Percentiles rank a stretch among this genome's conserved stretches.
These are phyloP conservation scores for Fistularia tabacaria DNA, from an alignment of 2,797 vertebrate genomes.

Conservation along the genomic window DNA sequence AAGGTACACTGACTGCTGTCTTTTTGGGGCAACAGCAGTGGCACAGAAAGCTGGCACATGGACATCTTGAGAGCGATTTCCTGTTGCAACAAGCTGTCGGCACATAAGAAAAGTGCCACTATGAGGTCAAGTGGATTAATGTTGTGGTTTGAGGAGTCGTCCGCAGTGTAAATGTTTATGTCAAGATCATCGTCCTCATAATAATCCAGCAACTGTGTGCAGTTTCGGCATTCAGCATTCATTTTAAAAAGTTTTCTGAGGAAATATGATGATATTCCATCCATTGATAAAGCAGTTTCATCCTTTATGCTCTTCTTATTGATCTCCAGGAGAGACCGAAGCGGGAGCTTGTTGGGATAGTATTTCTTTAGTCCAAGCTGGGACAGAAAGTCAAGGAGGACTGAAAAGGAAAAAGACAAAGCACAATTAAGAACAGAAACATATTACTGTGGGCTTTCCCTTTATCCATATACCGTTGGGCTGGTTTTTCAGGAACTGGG, in stretches of 20 bases:
- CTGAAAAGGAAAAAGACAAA: conserved; percentile 16
- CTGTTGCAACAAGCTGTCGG: conserved; percentile 72
- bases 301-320: conserved; percentile 12
- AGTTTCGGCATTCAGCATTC: conserved; percentile 35
- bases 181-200: background rate
- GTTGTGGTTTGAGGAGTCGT: background rate
- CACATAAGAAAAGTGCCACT: conserved; percentile 66
- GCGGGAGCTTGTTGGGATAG: conserved; percentile 46
- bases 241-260: conserved; percentile 36
- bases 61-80: conserved; percentile 74
- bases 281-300: accelerated
- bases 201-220: background rate
- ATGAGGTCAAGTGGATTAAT: conserved; percentile 62
- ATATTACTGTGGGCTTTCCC: too few species aligned
- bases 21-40: conserved; percentile 64
- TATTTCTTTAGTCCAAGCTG: conserved; percentile 24
- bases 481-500: too few species aligned
- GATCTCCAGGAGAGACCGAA: conserved; percentile 33
- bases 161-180: background rate
- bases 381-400: background rate
- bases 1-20: conserved; percentile 43
- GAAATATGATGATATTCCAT: conserved; percentile 29
- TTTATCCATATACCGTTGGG: too few species aligned
- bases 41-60: conserved; percentile 77
- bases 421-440: too few species aligned